Evolutionary conservation across 2,888 invertebrate genomes (phyloP).

Genomic region (Eupelmus urozonus): DNA sequence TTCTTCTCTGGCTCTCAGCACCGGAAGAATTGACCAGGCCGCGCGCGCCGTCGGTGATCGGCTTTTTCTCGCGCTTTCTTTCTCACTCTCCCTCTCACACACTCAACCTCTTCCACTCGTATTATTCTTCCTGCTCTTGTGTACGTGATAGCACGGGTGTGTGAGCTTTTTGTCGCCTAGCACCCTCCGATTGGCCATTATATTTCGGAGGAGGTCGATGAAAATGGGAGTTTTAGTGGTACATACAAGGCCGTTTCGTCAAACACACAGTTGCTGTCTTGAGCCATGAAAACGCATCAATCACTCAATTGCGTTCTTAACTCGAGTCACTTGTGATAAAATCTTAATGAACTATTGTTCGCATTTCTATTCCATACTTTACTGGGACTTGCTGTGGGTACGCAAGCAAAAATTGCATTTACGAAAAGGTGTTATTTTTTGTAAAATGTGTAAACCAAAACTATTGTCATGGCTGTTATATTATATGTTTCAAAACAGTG

Average conservation of each 20-base stretch:
- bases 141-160: too few species aligned
- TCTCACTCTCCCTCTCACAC: too few species aligned
- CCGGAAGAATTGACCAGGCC: constrained; percentile 4
- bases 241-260: not conserved
- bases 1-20: not conserved
- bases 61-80: too few species aligned
- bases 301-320: not conserved
- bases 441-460: not conserved
- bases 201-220: not conserved
- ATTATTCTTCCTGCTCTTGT: too few species aligned
- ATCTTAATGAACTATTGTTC: not conserved
- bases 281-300: constrained; percentile 1
- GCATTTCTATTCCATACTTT: not conserved
- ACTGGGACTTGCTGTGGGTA: too few species aligned
- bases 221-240: not conserved
- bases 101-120: too few species aligned
- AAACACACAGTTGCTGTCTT: not conserved
- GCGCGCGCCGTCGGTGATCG: too few species aligned
- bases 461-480: too few species aligned
- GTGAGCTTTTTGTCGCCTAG: not conserved
- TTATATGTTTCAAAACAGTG: too few species aligned
- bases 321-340: not conserved
- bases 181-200: constrained; percentile 1
- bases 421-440: too few species aligned
- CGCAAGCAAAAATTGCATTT: too few species aligned